phyloP scores from a whole-genome alignment of 2,888 invertebrate genomes.

The Clostera curtula region DNA sequence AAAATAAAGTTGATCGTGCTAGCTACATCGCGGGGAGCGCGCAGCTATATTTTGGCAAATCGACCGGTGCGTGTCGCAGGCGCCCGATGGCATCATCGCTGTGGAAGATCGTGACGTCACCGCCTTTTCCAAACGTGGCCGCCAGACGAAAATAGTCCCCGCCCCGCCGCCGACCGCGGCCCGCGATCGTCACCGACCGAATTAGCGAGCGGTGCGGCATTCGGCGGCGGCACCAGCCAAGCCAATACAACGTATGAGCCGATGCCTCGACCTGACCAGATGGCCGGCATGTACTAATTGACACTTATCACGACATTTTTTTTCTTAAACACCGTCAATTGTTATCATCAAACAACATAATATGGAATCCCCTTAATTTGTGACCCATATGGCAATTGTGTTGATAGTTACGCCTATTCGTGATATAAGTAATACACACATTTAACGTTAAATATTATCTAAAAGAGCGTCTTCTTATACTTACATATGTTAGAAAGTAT shows the following conservation, averaged over 20 bases:
- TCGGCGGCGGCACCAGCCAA: conserved; percentile 32
- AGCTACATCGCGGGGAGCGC: conserved; percentile 44
- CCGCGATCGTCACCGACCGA: conserved; percentile 67
- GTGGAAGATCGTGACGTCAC: conserved; percentile 70
- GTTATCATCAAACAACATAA: too few species aligned
- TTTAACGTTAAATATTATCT: too few species aligned
- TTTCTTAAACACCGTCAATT: too few species aligned
- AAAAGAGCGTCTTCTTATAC: too few species aligned
- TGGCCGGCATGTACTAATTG: too few species aligned
- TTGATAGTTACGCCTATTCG: too few species aligned
- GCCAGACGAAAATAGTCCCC: conserved; percentile 74
- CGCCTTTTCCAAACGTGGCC: conserved; percentile 74
- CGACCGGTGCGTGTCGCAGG: conserved; percentile 62
- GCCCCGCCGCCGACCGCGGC: conserved; percentile 54
- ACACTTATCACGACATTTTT: too few species aligned
- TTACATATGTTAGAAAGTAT: too few species aligned
- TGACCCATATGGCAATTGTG: too few species aligned
- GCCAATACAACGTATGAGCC: conserved; percentile 20
- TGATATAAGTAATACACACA: too few species aligned
- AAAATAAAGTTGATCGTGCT: conserved; percentile 66
- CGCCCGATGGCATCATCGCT: conserved; percentile 71
- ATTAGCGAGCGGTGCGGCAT: conserved; percentile 50
- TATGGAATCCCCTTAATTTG: too few species aligned
- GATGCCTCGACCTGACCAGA: conserved; percentile 20
- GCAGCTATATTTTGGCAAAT: conserved; percentile 70